Evolutionary conservation across 2,797 vertebrate species (phyloP), one percentile per base, ranked within the genome.

Genomic region (Limosa lapponica): DNA sequence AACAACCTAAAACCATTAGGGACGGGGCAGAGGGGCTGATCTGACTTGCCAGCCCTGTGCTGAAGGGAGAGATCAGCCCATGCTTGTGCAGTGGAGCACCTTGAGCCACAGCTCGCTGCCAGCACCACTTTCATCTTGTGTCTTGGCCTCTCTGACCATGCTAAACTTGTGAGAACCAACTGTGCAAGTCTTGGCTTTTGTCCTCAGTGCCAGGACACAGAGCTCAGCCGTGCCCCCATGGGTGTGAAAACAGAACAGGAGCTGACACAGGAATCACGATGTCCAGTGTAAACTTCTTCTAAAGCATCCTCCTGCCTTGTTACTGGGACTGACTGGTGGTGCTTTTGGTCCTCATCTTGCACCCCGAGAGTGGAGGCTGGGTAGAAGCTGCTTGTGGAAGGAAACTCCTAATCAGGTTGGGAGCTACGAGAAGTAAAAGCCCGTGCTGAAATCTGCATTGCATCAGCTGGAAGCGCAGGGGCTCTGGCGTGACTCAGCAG

Each of bases 191-290:
- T 39, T 36, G 59, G 66, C 44, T 52, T 48, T 66, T 34, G 16
- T 25, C 30, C 59, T 24, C 11, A 8, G 44, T 10, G 10, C 52
- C 51, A 22, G 80, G 49, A 16, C 28, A 7, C 5, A 44, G 80
- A 54, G 46, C 66, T 79, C 74, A 24, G 46, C 46, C 1, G 1
- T 15, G 54, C 34, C 48, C 9, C 46, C 16, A 5, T 7, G 54
- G 19, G 41, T 30, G 36, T 37, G 62, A 62, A 34, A 62, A 16
- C 4, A 28, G 51, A 57, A 16, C 3, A 51, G 57, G 28, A 46
- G n/a, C 55, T 86, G 70, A 57, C 24, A 2, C 32, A 19, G n/a
- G 25, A 57, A 62, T 44, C 3, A 0, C 0, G 0, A 28, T 41
- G 25, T 65, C 30, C 51, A 10, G 16, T 2, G 13, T 43, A 43